A percentile compares a stretch with the other conserved stretches of the same genome.
phyloP scores from a whole-genome alignment of 2,797 vertebrate species.

The Valencia hispanica region DNA sequence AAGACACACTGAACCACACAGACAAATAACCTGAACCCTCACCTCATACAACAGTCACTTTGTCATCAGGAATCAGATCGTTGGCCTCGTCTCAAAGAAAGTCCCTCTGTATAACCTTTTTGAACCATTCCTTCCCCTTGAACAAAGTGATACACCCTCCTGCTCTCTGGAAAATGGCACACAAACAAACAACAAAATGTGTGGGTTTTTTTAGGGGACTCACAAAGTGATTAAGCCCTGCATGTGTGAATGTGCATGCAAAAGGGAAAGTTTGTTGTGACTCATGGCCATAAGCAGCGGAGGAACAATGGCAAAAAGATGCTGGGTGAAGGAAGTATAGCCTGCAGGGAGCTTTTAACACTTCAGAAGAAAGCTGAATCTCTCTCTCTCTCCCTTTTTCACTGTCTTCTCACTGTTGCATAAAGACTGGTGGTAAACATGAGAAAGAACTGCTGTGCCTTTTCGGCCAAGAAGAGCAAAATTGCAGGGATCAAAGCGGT shows the following conservation, averaged over 20 bases:
- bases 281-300: conserved; percentile 64
- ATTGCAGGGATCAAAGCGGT: conserved; percentile 78
- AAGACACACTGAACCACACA: conserved; percentile 20
- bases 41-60: conserved; percentile 94
- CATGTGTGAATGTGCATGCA: conserved; percentile 37
- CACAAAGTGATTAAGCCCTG: conserved; percentile 52
- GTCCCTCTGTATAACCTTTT: conserved; percentile 92
- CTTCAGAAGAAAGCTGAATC: conserved; percentile 71
- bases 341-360: conserved; percentile 77
- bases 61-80: conserved; percentile 90
- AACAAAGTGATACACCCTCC: conserved; percentile 89
- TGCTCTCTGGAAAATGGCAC: conserved; percentile 82
- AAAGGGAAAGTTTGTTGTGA: conserved; percentile 68
- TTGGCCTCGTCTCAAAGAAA: conserved; percentile 92
- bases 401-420: conserved; percentile 59
- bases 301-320: conserved; percentile 69
- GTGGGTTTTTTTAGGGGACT: conserved; percentile 43
- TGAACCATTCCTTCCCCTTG: conserved; percentile 96
- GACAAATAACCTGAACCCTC: conserved; percentile 33
- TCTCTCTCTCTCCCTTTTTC: conserved; percentile 39
- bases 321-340: conserved; percentile 68
- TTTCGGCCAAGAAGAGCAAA: conserved; percentile 73
- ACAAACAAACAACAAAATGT: conserved; percentile 44
- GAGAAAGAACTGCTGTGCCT: conserved; percentile 67
- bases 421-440: conserved; percentile 73